Conservation (phyloP, 2,113 vertebrate species). For the Daphoenositta chrysoptera region DNA sequence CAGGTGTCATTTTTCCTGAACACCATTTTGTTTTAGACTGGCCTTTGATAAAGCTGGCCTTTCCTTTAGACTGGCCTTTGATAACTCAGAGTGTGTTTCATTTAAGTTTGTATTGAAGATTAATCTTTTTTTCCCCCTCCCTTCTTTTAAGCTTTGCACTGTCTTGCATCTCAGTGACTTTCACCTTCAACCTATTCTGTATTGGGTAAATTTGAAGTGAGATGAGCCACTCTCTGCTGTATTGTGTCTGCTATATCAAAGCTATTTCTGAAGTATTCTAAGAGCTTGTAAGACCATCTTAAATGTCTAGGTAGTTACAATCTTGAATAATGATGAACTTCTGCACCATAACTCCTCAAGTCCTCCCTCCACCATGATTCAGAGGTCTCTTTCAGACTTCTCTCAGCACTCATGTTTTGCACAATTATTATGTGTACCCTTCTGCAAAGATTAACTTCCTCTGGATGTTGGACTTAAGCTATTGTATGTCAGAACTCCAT, state of each 20-base stretch:
- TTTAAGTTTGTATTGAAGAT: not conserved
- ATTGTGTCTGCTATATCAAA: not conserved
- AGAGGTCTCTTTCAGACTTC: not conserved
- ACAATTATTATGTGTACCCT: not conserved
- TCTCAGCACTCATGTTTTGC: not conserved
- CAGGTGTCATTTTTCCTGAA: not conserved
- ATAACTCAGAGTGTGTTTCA: not conserved
- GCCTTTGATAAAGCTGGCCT: not conserved
- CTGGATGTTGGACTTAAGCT: not conserved
- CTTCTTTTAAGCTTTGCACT: not conserved
- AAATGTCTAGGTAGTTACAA: not conserved
- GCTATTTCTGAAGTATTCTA: not conserved
- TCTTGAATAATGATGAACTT: not conserved
- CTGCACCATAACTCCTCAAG: not conserved
- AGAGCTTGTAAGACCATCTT: not conserved
- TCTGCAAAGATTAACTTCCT: not conserved
- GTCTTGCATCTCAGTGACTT: not conserved
- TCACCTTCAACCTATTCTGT: not conserved
- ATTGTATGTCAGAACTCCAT: not conserved
- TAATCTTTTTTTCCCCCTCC: not conserved
- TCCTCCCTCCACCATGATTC: not conserved
- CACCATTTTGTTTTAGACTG: not conserved
- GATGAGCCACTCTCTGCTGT: not conserved
- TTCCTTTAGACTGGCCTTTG: not conserved
- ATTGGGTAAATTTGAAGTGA: not conserved